A percentile compares a stretch with the other conserved stretches of the same genome.
phyloP scores from a whole-genome alignment of 2,113 vertebrate species.

The Empidonax traillii region DNA sequence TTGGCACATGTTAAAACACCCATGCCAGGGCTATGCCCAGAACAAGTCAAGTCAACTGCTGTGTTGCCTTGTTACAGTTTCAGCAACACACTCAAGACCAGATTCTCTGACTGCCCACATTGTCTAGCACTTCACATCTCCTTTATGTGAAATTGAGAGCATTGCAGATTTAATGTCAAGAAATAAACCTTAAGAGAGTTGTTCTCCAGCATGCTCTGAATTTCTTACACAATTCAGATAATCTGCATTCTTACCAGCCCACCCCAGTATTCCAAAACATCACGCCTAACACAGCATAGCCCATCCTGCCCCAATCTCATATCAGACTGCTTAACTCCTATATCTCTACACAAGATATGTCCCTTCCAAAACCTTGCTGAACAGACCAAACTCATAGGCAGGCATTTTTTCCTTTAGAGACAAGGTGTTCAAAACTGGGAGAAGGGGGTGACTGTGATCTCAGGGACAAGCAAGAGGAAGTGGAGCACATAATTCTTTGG shows the following conservation, averaged over 20 bases:
- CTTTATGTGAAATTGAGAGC: background rate
- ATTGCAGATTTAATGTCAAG: background rate
- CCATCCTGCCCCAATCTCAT: background rate
- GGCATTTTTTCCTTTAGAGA: background rate
- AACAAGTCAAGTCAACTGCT: constrained; percentile 33
- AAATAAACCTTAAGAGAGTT: constrained; percentile 3
- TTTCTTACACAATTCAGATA: background rate
- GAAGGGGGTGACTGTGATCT: background rate
- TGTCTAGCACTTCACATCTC: background rate
- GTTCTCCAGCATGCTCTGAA: background rate
- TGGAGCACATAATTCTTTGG: background rate
- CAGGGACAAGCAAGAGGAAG: background rate
- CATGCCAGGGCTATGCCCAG: constrained; percentile 54
- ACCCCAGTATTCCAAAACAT: background rate
- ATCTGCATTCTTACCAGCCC: background rate
- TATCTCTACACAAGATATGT: background rate
- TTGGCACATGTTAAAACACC: constrained; percentile 64
- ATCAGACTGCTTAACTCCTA: background rate
- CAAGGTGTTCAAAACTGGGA: background rate
- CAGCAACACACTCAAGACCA: constrained; percentile 18
- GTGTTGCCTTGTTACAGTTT: constrained; percentile 38
- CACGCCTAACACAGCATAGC: background rate
- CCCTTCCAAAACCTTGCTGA: background rate
- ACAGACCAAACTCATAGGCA: background rate
- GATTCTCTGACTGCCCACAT: constrained; percentile 2